Conservation (phyloP, 2,888 invertebrate genomes). For the Lasioglossum morio region DNA sequence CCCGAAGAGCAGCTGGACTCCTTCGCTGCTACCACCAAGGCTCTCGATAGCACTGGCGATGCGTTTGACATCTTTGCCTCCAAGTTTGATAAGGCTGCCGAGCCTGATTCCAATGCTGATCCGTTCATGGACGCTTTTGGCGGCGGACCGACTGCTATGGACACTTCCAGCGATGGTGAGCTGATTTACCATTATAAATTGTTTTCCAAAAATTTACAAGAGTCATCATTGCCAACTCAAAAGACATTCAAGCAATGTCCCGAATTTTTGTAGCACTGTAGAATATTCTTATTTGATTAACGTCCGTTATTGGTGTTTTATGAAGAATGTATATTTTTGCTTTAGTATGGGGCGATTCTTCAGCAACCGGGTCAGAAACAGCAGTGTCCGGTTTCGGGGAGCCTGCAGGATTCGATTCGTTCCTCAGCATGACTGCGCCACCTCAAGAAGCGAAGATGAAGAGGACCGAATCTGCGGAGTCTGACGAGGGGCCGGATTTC, state of each 20-base stretch:
- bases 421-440: constrained; percentile 92
- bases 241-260: neutral
- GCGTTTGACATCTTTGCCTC: constrained; percentile 95
- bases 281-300: neutral
- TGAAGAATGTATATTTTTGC: neutral
- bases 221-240: no score
- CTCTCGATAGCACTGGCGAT: constrained; percentile 84
- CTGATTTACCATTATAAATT: neutral
- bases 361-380: constrained; percentile 77
- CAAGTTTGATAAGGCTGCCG: constrained; percentile 92
- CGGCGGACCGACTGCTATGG: constrained; percentile 83
- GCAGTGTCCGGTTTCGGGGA: constrained; percentile 88
- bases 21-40: constrained; percentile 76
- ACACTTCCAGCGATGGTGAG: constrained; percentile 82
- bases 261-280: neutral
- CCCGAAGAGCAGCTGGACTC: constrained; percentile 73
- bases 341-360: constrained; percentile 84
- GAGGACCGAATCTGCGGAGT: constrained; percentile 90
- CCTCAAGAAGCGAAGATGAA: constrained; percentile 88
- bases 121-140: constrained; percentile 86
- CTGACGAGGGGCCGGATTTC: constrained; percentile 92
- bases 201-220: no score
- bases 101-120: constrained; percentile 84
- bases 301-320: neutral
- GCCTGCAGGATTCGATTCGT: constrained; percentile 91